Conservation (phyloP, 2,113 vertebrate species). For the Thunnus thynnus region DNA sequence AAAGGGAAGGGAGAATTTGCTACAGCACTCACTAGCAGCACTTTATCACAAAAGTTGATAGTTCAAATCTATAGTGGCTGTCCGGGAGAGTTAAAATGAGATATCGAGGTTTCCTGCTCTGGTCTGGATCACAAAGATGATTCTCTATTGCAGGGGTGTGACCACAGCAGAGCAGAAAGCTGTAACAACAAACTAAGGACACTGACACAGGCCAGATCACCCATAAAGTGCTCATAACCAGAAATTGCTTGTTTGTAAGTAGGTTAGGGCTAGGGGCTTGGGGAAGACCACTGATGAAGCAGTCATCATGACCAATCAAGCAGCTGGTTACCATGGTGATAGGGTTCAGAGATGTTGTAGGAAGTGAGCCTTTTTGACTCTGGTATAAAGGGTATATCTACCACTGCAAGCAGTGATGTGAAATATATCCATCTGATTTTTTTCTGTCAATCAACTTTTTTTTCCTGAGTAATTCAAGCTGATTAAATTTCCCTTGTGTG, state of each 20-base stretch:
- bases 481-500: constrained; percentile 38
- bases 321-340: constrained; percentile 51
- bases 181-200: constrained; percentile 75
- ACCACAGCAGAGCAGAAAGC: constrained; percentile 57
- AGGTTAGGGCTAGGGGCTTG: constrained; percentile 30
- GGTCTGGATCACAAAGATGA: constrained; percentile 69
- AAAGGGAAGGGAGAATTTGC: constrained; percentile 33
- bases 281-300: constrained; percentile 42
- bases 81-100: constrained; percentile 62
- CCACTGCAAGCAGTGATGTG: neutral
- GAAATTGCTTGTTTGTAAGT: constrained; percentile 56
- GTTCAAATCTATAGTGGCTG: constrained; percentile 54
- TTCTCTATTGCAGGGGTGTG: constrained; percentile 54
- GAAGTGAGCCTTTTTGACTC: constrained; percentile 8
- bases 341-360: constrained; percentile 53
- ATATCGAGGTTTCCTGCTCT: constrained; percentile 73
- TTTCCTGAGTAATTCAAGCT: constrained; percentile 13
- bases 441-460: neutral
- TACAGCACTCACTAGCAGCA: constrained; percentile 46
- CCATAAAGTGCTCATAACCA: constrained; percentile 50
- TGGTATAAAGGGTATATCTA: neutral
- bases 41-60: constrained; percentile 46
- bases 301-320: constrained; percentile 56
- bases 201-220: constrained; percentile 72
- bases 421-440: neutral